Evolutionary conservation across 2,888 invertebrate genomes (phyloP), one percentile per base, ranked within the genome.

Genomic region (Gortyna flavago): DNA sequence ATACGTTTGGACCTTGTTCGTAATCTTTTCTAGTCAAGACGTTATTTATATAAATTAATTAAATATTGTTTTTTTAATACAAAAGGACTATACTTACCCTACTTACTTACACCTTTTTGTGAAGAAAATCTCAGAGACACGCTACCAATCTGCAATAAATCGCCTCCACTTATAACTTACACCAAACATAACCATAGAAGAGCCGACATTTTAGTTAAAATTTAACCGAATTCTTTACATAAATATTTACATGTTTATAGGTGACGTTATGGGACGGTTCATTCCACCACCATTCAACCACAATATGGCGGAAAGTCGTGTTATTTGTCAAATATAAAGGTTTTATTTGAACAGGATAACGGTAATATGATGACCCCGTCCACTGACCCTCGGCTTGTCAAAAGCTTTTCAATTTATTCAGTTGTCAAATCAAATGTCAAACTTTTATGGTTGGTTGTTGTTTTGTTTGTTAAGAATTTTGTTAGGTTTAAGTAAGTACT

Each of bases 211-310:
- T 91, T 88, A 88, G 89, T 92, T 91, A 90, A 92, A 94, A 90
- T 93, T 91, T 91, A 91, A 93, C 92, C 91, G 89, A 93, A 93
- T 92, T 92, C 90, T 92, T 89, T 90, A 92, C 93, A 91, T 91
- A 93, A 94, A 95, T 93, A 94, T 95, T 94, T 93, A 94, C 94
- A 93, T 94, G 90, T 92, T 91, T 90, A 94, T 93, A 88, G 82
- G 91, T 21, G 62, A 93, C 91, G 92, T 88, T 82, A 74, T 62
- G 35, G 35, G 66, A 74, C 61, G 70, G 75, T 59, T 71, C 64
- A 80, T 59, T 71, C 32, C 67, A 66, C 48, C 44, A 64, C 38
- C n/a, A 66, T 65, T 64, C 44, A 48, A n/a, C 48, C 62, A 57
- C 44, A 59, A 54, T 77, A 72, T 75, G 35, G 51, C 75, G 64